These are phyloP conservation scores for Crotalus helleri DNA, from an alignment of 2,113 vertebrate genomes.

Conservation along the genomic window DNA sequence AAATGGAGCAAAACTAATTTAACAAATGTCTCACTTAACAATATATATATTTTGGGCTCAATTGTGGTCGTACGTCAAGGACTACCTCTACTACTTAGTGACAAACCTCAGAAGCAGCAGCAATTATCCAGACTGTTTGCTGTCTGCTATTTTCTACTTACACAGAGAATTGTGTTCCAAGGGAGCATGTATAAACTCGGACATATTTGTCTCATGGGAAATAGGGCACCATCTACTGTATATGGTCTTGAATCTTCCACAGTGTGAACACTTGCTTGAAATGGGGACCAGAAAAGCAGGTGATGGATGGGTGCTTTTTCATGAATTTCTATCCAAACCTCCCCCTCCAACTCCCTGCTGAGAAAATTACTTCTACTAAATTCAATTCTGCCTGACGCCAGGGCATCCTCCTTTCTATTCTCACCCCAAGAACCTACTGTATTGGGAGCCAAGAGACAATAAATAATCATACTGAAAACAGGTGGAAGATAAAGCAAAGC, in stretches of 20 bases:
- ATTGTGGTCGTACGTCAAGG: neutral
- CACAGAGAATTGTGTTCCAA: neutral
- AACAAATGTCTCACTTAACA: neutral
- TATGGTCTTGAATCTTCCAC: neutral
- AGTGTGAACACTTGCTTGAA: neutral
- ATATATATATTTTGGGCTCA: neutral
- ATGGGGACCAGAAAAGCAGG: constrained; percentile 28
- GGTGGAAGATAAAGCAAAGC: neutral
- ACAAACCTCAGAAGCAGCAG: neutral
- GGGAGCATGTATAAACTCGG: neutral
- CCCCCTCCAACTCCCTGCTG: constrained; percentile 57
- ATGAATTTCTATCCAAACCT: constrained; percentile 30
- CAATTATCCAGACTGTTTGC: neutral
- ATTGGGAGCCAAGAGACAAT: neutral
- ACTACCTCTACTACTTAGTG: neutral
- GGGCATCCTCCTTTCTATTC: constrained; percentile 17
- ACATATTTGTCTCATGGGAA: neutral
- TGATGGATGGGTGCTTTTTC: constrained; percentile 29
- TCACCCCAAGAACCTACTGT: neutral
- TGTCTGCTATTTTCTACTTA: neutral
- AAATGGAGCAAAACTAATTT: neutral
- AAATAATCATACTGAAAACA: neutral
- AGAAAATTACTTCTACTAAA: constrained; percentile 69
- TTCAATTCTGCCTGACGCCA: constrained; percentile 52
- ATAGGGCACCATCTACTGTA: neutral